phyloP scores from a whole-genome alignment of 2,888 invertebrate genomes.

The Protonemura montana region DNA sequence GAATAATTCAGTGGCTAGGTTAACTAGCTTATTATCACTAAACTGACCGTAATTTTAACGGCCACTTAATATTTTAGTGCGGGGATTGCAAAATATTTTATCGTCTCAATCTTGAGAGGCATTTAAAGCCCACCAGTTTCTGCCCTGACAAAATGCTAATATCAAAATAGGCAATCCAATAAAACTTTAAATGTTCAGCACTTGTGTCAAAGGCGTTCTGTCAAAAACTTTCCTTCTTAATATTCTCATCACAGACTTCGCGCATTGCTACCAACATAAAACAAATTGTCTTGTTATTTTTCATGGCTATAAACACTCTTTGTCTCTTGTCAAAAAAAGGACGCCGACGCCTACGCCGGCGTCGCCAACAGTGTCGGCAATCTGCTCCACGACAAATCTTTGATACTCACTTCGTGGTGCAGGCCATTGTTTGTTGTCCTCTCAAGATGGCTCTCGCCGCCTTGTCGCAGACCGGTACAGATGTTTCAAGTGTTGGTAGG shows the following conservation, averaged over 20 bases:
- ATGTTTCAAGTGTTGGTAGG: constrained; percentile 8
- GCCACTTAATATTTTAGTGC: background rate
- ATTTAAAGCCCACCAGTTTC: background rate
- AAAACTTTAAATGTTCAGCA: background rate
- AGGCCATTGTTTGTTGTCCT: background rate
- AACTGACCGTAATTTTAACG: background rate
- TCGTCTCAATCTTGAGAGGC: background rate
- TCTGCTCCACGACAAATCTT: constrained; percentile 26
- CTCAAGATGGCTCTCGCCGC: background rate
- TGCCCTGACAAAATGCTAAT: background rate
- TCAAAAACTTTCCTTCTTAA: background rate
- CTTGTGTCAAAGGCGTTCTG: background rate
- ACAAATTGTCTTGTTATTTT: constrained; percentile 30
- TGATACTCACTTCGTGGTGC: constrained; percentile 26
- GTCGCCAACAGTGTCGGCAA: background rate
- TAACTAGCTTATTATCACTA: background rate
- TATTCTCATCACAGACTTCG: background rate
- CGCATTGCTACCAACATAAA: constrained; percentile 9
- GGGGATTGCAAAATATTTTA: background rate
- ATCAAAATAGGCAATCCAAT: background rate
- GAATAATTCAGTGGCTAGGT: background rate
- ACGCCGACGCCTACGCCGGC: background rate
- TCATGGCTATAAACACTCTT: constrained; percentile 10
- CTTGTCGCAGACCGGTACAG: background rate
- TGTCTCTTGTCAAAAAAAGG: background rate